Base-by-base conservation (phyloP, 2,113 vertebrate genomes). In the Phalacrocorax aristotelis region DNA sequence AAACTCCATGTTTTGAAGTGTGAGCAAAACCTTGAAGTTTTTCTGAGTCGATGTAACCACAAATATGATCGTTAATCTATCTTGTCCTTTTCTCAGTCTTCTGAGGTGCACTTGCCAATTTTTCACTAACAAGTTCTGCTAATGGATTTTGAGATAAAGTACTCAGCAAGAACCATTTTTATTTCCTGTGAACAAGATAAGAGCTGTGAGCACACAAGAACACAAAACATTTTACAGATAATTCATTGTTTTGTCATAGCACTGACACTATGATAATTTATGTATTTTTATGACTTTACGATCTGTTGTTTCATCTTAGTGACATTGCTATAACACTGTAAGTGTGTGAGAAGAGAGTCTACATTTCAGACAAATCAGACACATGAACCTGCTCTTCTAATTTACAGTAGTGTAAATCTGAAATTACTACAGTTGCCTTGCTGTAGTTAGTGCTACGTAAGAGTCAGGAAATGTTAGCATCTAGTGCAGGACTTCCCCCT, bases 21-120 rank as follows among this genome's bases (percentile, higher is more conserved):
- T 52, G 58, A 70, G 17, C 38, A 52, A 75, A 58, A 95, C 58
- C 32, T 87, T 86, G 48, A 44, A 18, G 19, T 87, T 92, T 81
- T 87, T 83, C 71, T 90, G 44, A 89, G 16, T 87, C 13, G 1
- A 4, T 57, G 23, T 82, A 89, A 57, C 55, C 4, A 1, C 74
- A n/a, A n/a, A 74, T 70, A 42, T 11, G 84, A 84, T 95, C 70
- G 68, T 93, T 76, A 57, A 74, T 70, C 27, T 81, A 1, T 64
- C 9, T 92, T 76, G n/a, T 95, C 30, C 30, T 76, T 78, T 94
- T 94, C 74, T 97, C 54, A 87, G 36, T 91, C 70, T 83, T 54
- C 87, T 61, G 90, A 82, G 81, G 58, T 94, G 38, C 20, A 46
- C 25, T 90, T 54, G 16, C 60, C 29, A 55, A 1, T 83, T 52